Percentiles rank a stretch among this genome's conserved stretches.
phyloP scores from a whole-genome alignment of 2,113 vertebrate genomes.

The Condylura cristata region DNA sequence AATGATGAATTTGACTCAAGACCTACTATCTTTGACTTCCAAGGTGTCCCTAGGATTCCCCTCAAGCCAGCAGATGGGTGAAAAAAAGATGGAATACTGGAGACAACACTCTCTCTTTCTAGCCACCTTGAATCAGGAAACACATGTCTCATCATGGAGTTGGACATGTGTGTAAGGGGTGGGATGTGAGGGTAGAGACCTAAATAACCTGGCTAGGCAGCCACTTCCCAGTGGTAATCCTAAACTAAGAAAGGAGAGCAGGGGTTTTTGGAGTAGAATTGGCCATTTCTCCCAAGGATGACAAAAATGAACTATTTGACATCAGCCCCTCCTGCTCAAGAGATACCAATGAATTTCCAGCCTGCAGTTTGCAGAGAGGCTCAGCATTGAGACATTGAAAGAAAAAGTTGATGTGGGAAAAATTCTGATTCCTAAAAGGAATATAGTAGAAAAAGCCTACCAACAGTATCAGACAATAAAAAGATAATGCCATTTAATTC shows the following conservation, averaged over 20 bases:
- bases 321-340: background rate
- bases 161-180: background rate
- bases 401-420: constrained; percentile 11
- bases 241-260: background rate
- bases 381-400: background rate
- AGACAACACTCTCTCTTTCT: background rate
- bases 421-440: constrained; percentile 51
- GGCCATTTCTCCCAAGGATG: background rate
- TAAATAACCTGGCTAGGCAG: background rate
- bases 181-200: background rate
- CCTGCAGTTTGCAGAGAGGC: background rate
- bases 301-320: background rate
- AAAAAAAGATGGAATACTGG: background rate
- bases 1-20: background rate
- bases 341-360: background rate
- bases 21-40: background rate
- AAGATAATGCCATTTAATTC: constrained; percentile 77
- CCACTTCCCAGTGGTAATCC: background rate
- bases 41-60: background rate
- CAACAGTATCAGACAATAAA: constrained; percentile 74
- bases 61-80: background rate
- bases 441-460: constrained; percentile 53
- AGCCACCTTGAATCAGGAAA: background rate
- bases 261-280: background rate
- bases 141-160: background rate